Evolutionary conservation across 2,113 vertebrate genomes (phyloP), one percentile per base, ranked within the genome.

Genomic region (Cnemophilus loriae): DNA sequence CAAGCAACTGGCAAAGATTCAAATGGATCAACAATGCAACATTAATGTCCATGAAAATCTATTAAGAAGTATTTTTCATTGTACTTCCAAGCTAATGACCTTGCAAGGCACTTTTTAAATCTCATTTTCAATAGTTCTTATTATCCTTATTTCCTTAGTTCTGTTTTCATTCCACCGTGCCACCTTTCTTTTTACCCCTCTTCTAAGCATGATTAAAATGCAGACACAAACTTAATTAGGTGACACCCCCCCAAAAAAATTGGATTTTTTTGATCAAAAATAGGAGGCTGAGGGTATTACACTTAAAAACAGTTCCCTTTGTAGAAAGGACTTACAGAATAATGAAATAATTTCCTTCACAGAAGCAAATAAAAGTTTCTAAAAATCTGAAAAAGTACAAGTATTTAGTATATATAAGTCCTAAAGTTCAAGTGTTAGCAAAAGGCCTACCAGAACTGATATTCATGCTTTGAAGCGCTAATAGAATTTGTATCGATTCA

Each of bases 171-270:
- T 91, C 16, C 41, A 65, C 24, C 21, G 74, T 17, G 68, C 3
- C 0, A 3, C 3, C 6, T 75, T 19, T 70, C 39, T 53, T 65
- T 76, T 27, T 55, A 30, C 2, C 13, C 7, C 12, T 53, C 63
- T 81, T 84, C n/a, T 49, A 52, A 81, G 71, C 22, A 60, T 46
- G 30, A 76, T 19, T 55, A 46, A 88, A 79, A 79, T 21, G 10
- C n/a, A 80, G 30, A 65, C 24, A 52, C 18, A 69, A 91, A 89
- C 12, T 44, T 70, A 22, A 64, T 27, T 65, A 64, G 18, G 23
- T 56, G 32, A 56, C 46, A 50, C 2, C 2, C 2, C 1, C 1
- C 3, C 0, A 23, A 3, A 52, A 37, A 49, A 52, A 12, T 5
- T 37, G 23, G 5, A 7, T 15, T 18, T 24, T 49, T 67, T 16